Conservation (phyloP, 2,888 invertebrate species). For the Drosophila sordidapex region DNA sequence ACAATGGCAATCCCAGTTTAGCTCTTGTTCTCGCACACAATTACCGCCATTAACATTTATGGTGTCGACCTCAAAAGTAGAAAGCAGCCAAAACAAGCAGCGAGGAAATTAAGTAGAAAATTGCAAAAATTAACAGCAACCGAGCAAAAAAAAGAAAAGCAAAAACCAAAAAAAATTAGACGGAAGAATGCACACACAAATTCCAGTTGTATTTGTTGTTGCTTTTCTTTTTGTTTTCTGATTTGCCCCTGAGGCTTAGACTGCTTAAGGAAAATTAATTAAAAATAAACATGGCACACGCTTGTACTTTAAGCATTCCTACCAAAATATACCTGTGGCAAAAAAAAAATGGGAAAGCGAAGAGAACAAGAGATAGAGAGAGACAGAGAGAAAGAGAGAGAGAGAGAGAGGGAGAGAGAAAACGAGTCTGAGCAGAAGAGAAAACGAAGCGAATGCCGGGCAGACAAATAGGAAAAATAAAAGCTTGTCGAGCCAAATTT, state of each 20-base stretch:
- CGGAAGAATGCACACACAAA: constrained; percentile 34
- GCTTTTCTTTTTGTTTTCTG: constrained; percentile 14
- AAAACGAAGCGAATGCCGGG: constrained; percentile 46
- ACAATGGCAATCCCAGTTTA: constrained; percentile 39
- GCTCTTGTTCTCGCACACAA: constrained; percentile 51
- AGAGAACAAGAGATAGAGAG: constrained; percentile 1
- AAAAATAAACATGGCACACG: constrained; percentile 80
- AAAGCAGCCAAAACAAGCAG: constrained; percentile 45
- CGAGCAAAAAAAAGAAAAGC: constrained; percentile 8
- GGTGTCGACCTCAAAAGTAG: constrained; percentile 54
- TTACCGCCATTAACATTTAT: constrained; percentile 73
- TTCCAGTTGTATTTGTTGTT: constrained; percentile 24
- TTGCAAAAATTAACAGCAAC: constrained; percentile 76
- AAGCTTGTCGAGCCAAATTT: constrained; percentile 68
- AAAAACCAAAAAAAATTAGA: constrained; percentile 13
- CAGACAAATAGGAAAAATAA: constrained; percentile 68
- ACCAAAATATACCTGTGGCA: constrained; percentile 73
- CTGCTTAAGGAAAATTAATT: constrained; percentile 81
- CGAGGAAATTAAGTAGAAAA: constrained; percentile 76
- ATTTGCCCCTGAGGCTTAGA: constrained; percentile 62
- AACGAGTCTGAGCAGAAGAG: background rate
- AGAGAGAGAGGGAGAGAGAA: background rate
- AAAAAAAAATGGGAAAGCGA: constrained; percentile 11
- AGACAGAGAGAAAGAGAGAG: background rate
- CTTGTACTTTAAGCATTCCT: constrained; percentile 76